phyloP scores from a whole-genome alignment of 2,888 invertebrate species.

The Limnephilus marmoratus region DNA sequence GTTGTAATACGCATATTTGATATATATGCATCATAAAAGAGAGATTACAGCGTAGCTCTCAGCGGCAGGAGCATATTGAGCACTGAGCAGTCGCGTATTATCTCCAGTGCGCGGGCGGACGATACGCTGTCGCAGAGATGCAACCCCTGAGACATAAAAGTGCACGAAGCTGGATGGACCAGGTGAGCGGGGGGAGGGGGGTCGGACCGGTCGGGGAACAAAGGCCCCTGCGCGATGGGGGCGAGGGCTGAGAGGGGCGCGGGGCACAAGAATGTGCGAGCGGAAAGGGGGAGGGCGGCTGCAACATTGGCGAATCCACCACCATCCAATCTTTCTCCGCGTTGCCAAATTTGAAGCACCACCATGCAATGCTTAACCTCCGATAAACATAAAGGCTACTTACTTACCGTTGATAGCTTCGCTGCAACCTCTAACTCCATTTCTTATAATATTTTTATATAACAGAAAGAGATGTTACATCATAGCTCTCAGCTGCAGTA shows the following conservation, averaged over 20 bases:
- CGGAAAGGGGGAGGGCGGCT: neutral
- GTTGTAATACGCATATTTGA: neutral
- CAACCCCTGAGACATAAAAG: conserved; percentile 44
- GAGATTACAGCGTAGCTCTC: neutral
- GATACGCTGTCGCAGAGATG: neutral
- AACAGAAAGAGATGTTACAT: neutral
- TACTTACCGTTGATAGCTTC: neutral
- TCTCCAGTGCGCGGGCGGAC: neutral
- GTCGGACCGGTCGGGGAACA: conserved; percentile 61
- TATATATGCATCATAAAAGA: neutral
- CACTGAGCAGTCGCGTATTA: neutral
- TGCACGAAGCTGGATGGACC: conserved; percentile 26
- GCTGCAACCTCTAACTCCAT: neutral
- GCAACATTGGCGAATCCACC: conserved; percentile 13
- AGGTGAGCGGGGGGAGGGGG: conserved; percentile 37
- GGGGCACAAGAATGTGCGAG: conserved; percentile 34
- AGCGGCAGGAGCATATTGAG: neutral
- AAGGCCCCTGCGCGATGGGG: conserved; percentile 43
- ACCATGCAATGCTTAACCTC: neutral
- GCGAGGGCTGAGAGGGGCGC: neutral
- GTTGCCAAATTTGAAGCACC: conserved; percentile 2
- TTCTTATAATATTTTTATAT: neutral
- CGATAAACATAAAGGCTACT: neutral
- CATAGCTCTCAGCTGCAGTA: neutral
- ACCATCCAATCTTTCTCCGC: neutral